Evolutionary conservation across 2,797 vertebrate genomes (phyloP), one percentile per base, ranked within the genome.

Genomic region (Microctenopoma steveboyesi): DNA sequence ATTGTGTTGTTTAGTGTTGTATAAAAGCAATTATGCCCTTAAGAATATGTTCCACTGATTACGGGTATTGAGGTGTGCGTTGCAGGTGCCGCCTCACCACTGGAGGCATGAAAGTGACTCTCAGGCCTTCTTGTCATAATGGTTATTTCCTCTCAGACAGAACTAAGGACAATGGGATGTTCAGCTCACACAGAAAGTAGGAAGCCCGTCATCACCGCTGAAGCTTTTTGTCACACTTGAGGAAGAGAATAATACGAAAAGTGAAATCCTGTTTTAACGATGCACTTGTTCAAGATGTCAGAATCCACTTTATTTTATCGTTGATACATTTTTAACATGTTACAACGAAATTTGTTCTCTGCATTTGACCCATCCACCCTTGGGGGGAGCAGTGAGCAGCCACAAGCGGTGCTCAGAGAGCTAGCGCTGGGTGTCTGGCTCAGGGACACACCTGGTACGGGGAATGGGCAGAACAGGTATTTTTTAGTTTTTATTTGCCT

Each of bases 81-180:
- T 27, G 66, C 43, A 65, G 55, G 30, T 47, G 56, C 8, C 46
- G n/a, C 15, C 14, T 56, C 10, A 12, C 22, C 30, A 27, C 11
- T 62, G n/a, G 22, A 51, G 47, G 50, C 42, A 27, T 35, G 7
- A 69, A 72, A 78, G 69, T 54, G 0, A 25, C 27, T 63, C 18
- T 42, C 12, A 37, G 54, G 48, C 15, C 49, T 13, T 58, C 30
- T 53, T 64, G 7, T n/a, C 11, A 15, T 64, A 35, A 75, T 33
- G 39, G 45, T 66, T 46, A 45, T 74, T 63, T 55, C 53, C 46
- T 66, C 25, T 71, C 11, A 61, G 7, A 61, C 27, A 52, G 8
- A 48, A 52, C 22, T 27, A 35, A 52, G 28, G 40, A 52, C 42
- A 43, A 33, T 2, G 0, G 47, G 18, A 57, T 62, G 33, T 11